phyloP scores from a whole-genome alignment of 2,113 vertebrate genomes.

The Oxygymnocypris stewartii region DNA sequence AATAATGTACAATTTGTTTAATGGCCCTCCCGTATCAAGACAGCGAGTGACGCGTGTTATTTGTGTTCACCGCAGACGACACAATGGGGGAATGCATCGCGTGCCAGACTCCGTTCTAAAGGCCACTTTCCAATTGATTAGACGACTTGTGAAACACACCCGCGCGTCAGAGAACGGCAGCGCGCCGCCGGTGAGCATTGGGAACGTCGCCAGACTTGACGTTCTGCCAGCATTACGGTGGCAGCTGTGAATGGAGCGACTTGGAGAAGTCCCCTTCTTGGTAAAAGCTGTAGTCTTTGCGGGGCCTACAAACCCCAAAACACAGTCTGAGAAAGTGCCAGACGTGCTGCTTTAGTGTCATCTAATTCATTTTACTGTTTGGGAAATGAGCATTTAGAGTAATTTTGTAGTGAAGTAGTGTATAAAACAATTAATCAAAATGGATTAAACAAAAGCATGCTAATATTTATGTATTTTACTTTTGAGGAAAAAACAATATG shows the following conservation, averaged over 20 bases:
- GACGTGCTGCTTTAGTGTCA: not conserved
- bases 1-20: constrained; percentile 72
- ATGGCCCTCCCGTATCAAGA: constrained; percentile 62
- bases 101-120: constrained; percentile 76
- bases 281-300: constrained; percentile 31
- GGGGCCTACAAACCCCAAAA: not conserved
- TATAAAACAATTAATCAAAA: not conserved
- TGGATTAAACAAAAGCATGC: too few relatives aligned
- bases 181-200: constrained; percentile 66
- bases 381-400: not conserved
- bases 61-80: constrained; percentile 67
- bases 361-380: not conserved
- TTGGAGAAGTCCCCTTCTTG: constrained; percentile 38
- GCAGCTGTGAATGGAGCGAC: constrained; percentile 32
- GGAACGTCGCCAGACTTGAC: constrained; percentile 67
- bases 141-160: constrained; percentile 76
- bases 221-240: constrained; percentile 37
- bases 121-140: constrained; percentile 76
- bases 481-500: too few relatives aligned
- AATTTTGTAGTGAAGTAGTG: not conserved
- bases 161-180: constrained; percentile 70
- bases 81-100: constrained; percentile 66
- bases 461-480: too few relatives aligned
- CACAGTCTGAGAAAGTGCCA: constrained; percentile 2
- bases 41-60: constrained; percentile 67